A percentile compares a stretch with the other conserved stretches of the same genome.
These are phyloP conservation scores for Nasonia oneida DNA, from an alignment of 2,888 invertebrate species.

Conservation along the genomic window DNA sequence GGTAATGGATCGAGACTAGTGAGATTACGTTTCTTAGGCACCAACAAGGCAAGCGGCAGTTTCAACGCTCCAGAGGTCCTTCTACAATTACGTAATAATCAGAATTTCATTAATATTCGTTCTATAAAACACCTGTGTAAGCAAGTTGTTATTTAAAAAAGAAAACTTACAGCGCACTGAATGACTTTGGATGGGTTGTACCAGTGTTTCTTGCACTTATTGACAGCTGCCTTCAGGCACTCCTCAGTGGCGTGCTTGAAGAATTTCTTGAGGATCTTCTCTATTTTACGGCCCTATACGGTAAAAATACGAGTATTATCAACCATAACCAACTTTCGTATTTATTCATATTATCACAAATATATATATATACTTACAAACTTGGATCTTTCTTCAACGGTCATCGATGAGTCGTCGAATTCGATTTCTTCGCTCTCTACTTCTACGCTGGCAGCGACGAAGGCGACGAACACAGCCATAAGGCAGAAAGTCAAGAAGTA, in stretches of 20 bases:
- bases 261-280: slow-evolving; percentile 1
- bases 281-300: background rate
- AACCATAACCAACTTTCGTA: too few species aligned
- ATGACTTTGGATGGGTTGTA: slow-evolving; percentile 35
- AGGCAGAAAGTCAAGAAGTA: background rate
- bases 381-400: background rate
- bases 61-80: background rate
- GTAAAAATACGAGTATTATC: background rate
- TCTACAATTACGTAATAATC: background rate
- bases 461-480: background rate
- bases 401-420: background rate
- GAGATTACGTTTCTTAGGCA: background rate
- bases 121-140: background rate
- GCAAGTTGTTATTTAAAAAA: background rate
- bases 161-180: slow-evolving; percentile 36
- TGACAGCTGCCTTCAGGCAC: slow-evolving; percentile 22
- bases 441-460: background rate
- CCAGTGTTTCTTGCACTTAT: slow-evolving; percentile 49
- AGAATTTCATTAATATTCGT: background rate
- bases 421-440: background rate
- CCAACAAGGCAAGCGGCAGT: background rate
- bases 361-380: background rate
- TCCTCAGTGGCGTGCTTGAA: slow-evolving; percentile 16
- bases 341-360: too few species aligned
- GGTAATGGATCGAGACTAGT: too few species aligned